These are phyloP conservation scores for Lonchura striata DNA, from an alignment of 2,113 vertebrate species.

Conservation along the genomic window DNA sequence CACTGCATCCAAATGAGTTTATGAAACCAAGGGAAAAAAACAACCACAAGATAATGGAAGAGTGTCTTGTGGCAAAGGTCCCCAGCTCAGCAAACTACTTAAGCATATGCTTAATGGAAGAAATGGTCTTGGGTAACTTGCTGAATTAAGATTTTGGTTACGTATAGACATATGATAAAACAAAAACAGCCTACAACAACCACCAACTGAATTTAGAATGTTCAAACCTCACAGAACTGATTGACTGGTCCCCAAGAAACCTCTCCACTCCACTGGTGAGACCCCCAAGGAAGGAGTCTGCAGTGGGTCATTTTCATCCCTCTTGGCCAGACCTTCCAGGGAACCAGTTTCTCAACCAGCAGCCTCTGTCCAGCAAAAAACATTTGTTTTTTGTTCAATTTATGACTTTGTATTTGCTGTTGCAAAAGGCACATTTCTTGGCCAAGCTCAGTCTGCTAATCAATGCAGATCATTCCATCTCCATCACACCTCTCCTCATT, in stretches of 20 bases:
- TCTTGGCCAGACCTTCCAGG: background rate
- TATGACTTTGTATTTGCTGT: background rate
- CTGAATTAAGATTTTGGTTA: background rate
- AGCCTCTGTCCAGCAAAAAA: background rate
- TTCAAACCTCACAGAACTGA: background rate
- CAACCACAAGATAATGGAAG: background rate
- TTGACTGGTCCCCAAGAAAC: background rate
- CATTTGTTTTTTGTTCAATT: background rate
- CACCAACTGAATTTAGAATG: background rate
- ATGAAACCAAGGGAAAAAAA: background rate
- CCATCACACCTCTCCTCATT: background rate
- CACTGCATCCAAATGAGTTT: slow-evolving; percentile 34
- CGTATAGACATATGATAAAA: background rate
- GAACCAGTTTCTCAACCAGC: background rate
- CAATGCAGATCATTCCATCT: background rate
- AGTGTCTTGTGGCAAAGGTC: background rate
- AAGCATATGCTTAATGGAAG: background rate
- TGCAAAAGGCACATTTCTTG: background rate
- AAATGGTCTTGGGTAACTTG: background rate
- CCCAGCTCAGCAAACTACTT: slow-evolving; percentile 1
- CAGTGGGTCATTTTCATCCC: rapidly evolving
- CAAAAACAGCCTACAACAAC: background rate
- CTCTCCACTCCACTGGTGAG: background rate
- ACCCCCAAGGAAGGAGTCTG: background rate
- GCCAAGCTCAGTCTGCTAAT: background rate